Base-by-base conservation (phyloP, 1,140 invertebrate species). In the Laupala kohalensis region DNA sequence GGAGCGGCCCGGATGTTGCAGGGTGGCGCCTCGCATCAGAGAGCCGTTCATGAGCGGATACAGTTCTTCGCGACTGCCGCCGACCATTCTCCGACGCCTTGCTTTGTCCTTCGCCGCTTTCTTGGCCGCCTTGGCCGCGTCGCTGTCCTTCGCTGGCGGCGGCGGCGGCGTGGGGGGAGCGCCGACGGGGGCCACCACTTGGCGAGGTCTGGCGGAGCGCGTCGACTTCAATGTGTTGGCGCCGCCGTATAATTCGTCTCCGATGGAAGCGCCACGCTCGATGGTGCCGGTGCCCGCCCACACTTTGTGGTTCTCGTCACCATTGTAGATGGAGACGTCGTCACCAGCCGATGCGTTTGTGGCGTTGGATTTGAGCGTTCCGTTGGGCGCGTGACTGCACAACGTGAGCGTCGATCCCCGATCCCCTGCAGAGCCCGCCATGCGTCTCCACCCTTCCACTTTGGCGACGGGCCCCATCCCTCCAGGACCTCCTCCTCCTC, bases 241-340 rank as follows among this genome's bases (percentile, higher is more conserved):
- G 4, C 85, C 84, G 37, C 92, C 90, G 76, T 94, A 92, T 67
- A 86, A 83, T 64, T 83, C 84, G 75, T 88, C 80, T 67, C 72
- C 86, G 25, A 77, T 83, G 27, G 81, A 87, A 72, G 90, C 88
- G 6, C 89, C 78, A 67, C 67, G 6, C 37, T 53, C 37, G 25
- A 68, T 28, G 6, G 70, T 71, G 63, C 63, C 28, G 6, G 70
- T 27, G 12, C 71, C 71, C 9, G 71, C 71, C 71, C 71, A 96
- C 2, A 96, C 90, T 80, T 97, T 96, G 78, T 96, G 94, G 77
- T 96, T 96, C 78, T 95, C 93, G 77, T 95, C 92, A 0, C 91
- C 92, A 77, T 94, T 94, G 78, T 92, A 94, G 25, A 93, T 84
- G 69, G 90, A 91, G 1, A 89, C 81, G 64, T 92, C 90, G 74